Conservation (phyloP, 64 coral and sea anemone species). For the Montipora efflorescens region DNA sequence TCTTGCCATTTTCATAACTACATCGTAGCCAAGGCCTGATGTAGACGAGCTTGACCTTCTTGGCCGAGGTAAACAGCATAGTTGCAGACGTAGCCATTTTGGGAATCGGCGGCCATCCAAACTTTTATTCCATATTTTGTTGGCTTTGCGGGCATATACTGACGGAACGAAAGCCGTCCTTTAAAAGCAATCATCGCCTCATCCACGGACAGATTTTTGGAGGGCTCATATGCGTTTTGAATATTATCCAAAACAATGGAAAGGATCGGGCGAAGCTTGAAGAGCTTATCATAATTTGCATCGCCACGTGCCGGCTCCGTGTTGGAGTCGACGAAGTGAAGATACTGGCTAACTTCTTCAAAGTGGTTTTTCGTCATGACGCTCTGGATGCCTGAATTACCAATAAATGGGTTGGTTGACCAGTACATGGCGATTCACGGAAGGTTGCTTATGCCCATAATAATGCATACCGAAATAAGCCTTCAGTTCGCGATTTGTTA, state of each 20-base stretch:
- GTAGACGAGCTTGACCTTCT: background rate
- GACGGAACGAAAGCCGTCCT: background rate
- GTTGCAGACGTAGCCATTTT: no score
- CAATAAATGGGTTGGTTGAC: no score
- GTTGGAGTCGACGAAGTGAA: background rate
- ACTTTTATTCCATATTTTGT: conserved; percentile 75
- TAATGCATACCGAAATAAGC: no score
- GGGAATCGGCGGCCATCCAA: conserved; percentile 52
- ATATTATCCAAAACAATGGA: no score
- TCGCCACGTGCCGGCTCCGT: background rate
- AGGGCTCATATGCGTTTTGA: no score
- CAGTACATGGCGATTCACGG: no score
- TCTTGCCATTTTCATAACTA: conserved; percentile 60
- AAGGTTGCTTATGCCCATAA: no score
- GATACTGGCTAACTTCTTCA: conserved; percentile 19
- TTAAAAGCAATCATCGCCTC: no score
- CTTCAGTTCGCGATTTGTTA: background rate
- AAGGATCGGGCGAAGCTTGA: conserved; percentile 19
- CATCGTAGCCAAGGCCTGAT: conserved; percentile 51
- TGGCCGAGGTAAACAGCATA: conserved; percentile 40
- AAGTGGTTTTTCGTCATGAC: conserved; percentile 32
- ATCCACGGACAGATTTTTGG: no score
- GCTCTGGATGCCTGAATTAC: background rate
- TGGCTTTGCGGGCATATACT: background rate
- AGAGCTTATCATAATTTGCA: background rate